These are phyloP conservation scores for Micropterix aruncella DNA, from an alignment of 2,888 invertebrate species.

Conservation along the genomic window DNA sequence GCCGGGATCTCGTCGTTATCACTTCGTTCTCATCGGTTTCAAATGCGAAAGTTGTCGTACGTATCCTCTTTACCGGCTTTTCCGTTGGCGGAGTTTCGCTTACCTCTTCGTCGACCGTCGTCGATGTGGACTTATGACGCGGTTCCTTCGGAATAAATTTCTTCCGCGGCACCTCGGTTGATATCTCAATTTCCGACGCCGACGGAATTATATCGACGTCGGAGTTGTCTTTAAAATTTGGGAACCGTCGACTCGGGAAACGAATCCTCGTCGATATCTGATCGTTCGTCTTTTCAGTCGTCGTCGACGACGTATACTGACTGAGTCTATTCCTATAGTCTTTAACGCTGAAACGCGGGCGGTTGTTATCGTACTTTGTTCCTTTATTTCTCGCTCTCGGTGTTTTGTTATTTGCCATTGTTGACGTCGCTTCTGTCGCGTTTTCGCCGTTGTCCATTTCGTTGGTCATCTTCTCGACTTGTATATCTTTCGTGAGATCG, in stretches of 20 bases:
- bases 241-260: conserved; percentile 34
- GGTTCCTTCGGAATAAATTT: conserved; percentile 38
- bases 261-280: conserved; percentile 26
- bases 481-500: conserved; percentile 11
- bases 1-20: conserved; percentile 25
- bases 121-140: conserved; percentile 21
- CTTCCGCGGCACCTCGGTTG: conserved; percentile 29
- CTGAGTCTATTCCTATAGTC: conserved; percentile 56
- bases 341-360: conserved; percentile 64
- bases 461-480: conserved; percentile 20
- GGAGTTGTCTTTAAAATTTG: conserved; percentile 20
- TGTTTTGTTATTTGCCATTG: conserved; percentile 12
- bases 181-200: conserved; percentile 10
- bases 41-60: conserved; percentile 15
- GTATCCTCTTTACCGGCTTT: conserved; percentile 25
- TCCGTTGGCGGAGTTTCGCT: conserved; percentile 23
- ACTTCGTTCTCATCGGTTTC: conserved; percentile 22
- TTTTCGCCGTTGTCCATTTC: conserved; percentile 22
- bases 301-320: conserved; percentile 32
- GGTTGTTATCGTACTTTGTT: conserved; percentile 43
- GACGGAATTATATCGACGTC: conserved; percentile 21
- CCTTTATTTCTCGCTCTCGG: conserved; percentile 24
- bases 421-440: conserved; percentile 14
- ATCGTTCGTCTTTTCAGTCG: conserved; percentile 23
- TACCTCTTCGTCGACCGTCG: conserved; percentile 17